Evolutionary conservation across 2,888 invertebrate genomes (phyloP).

Genomic region (Amphipoea oculea): DNA sequence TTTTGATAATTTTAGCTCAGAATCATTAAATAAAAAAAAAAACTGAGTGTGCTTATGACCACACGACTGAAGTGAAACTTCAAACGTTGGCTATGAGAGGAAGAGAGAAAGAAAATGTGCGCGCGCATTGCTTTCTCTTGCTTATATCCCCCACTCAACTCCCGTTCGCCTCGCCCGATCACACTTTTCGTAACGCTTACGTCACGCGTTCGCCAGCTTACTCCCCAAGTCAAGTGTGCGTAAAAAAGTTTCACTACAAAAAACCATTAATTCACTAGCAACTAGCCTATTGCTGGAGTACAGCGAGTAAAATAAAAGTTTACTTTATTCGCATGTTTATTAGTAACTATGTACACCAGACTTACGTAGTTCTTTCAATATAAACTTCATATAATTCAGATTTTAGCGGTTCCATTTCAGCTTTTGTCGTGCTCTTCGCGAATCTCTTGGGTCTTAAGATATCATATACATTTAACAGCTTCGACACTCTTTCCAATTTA

Average conservation of each 20-base stretch:
- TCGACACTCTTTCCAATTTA: constrained; percentile 81
- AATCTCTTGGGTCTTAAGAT: constrained; percentile 73
- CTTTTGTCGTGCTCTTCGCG: background rate
- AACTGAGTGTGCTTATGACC: background rate
- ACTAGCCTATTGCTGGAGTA: background rate
- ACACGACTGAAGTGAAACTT: too few species aligned
- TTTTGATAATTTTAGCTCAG: background rate
- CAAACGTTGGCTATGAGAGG: too few species aligned
- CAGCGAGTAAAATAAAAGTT: constrained; percentile 21
- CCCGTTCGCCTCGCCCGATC: too few species aligned
- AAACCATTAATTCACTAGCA: background rate
- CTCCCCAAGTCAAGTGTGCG: too few species aligned
- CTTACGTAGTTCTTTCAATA: constrained; percentile 82
- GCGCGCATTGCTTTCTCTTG: too few species aligned
- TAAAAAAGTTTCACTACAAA: too few species aligned
- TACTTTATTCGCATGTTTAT: background rate
- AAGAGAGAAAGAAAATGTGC: too few species aligned
- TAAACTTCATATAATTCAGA: constrained; percentile 73
- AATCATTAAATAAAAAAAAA: background rate
- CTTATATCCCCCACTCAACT: too few species aligned
- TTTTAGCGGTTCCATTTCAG: constrained; percentile 4
- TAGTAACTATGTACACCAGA: constrained; percentile 44
- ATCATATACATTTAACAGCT: constrained; percentile 79
- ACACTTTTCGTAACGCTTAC: too few species aligned
- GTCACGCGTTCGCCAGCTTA: too few species aligned